A percentile compares a stretch with the other conserved stretches of the same genome.
Conservation (phyloP, 2,113 vertebrate genomes). For the Echinops telfairi region DNA sequence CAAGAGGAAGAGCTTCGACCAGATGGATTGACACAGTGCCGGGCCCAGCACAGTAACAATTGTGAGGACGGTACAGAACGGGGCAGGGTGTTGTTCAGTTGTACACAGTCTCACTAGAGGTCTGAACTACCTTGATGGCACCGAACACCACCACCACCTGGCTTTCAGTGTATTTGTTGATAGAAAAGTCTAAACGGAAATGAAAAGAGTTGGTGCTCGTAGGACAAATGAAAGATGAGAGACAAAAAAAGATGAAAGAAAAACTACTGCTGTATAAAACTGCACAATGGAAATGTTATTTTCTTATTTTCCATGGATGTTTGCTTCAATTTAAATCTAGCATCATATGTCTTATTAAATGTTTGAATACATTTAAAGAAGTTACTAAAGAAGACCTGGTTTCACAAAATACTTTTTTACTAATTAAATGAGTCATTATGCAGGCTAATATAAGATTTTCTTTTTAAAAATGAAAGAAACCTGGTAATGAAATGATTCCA, state of each 20-base stretch:
- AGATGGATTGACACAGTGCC: no score
- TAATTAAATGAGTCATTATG: neutral
- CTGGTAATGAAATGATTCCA: conserved; percentile 72
- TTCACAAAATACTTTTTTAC: conserved; percentile 49
- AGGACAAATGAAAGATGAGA: no score
- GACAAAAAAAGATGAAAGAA: conserved; percentile 38
- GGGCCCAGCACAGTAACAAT: no score
- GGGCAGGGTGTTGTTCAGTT: no score
- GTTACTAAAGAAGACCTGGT: conserved; percentile 32
- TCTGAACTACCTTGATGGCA: no score
- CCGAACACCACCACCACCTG: no score
- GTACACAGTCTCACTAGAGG: no score
- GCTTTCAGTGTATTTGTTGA: no score
- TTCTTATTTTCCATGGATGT: conserved; percentile 47
- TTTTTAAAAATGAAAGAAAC: conserved; percentile 67
- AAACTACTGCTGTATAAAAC: conserved; percentile 53
- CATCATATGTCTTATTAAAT: conserved; percentile 24
- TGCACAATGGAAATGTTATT: conserved; percentile 62
- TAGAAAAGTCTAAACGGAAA: conserved; percentile 34
- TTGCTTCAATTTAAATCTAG: conserved; percentile 68
- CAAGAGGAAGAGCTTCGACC: no score
- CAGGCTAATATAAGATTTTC: conserved; percentile 49
- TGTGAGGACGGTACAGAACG: no score
- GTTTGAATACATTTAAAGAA: conserved; percentile 52
- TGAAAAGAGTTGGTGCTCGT: neutral